Evolutionary conservation across 2,888 invertebrate species (phyloP).

Genomic region (Yponomeuta plumbellus): DNA sequence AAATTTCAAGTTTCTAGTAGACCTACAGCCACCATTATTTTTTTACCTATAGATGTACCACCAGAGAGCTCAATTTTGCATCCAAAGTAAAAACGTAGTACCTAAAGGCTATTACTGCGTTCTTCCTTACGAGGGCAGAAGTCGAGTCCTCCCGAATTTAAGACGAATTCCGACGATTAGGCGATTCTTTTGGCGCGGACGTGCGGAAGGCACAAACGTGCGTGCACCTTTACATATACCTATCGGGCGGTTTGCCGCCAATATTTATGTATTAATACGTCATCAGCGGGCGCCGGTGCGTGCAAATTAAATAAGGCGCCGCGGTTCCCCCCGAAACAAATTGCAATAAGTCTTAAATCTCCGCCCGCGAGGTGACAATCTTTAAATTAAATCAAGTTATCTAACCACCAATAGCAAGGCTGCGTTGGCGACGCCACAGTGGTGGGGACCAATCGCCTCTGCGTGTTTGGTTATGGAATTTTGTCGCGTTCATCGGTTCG

Average conservation of each 20-base stretch:
- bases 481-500: constrained; percentile 23
- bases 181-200: too few species aligned
- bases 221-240: not conserved
- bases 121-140: too few species aligned
- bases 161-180: too few species aligned
- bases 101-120: too few species aligned
- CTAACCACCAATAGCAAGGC: constrained; percentile 51
- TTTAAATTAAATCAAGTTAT: constrained; percentile 69
- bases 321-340: constrained; percentile 53
- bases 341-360: constrained; percentile 64
- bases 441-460: constrained; percentile 45
- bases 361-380: constrained; percentile 60
- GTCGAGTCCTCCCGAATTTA: too few species aligned
- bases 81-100: too few species aligned
- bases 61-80: too few species aligned
- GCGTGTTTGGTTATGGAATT: constrained; percentile 51
- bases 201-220: too few species aligned
- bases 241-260: not conserved
- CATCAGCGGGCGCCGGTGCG: constrained; percentile 31
- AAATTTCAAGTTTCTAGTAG: too few species aligned
- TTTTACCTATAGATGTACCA: too few species aligned
- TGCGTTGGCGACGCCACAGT: constrained; percentile 30
- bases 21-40: too few species aligned
- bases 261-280: constrained; percentile 49
- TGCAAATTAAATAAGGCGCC: constrained; percentile 65